Evolutionary conservation across 2,113 vertebrate species (phyloP), one percentile per base, ranked within the genome.

Genomic region (Kryptolebias marmoratus): DNA sequence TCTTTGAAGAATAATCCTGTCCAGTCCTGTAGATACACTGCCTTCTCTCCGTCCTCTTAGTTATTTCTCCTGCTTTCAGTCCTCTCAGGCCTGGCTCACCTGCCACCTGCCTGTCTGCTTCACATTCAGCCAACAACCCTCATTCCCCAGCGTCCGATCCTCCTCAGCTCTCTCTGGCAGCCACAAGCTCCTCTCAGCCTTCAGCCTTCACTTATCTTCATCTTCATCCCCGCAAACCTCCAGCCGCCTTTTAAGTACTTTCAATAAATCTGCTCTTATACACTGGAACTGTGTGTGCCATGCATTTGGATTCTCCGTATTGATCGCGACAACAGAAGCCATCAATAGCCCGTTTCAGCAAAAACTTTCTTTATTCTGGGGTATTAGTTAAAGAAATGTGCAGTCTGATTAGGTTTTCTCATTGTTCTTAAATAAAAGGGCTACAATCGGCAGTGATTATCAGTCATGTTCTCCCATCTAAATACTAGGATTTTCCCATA

Each of bases 91-190:
- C 36, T 27, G 50, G 53, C 5, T 59, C 11, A 27, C 45, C 56
- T 50, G 42, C 52, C 49, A 27, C 42, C 28, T 4, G n/a, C 27
- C 53, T 66, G 18, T 45, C 66, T 69, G 67, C 67, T 69, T 69
- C 55, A 69, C 31, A 69, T 69, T 69, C 67, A 69, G 30, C 16
- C 55, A 59, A 45, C 54, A 30, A 12, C 44, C 13, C 55, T 49
- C n/a, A 6, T 47, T 69, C 55, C 66, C 66, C 36, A 49, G 55
- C 18, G 44, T 39, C 42, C 30, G 44, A 49, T 32, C 45, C 30
- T 9, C 58, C 44, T 16, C 16, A 30, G 27, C 15, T 28, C 64
- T 6, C 28, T 12, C 9, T 11, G 4, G 32, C 52, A 67, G 52
- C 39, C 65, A 44, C 31, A 45, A 9, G 30, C 53, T 48, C 53